A percentile compares a stretch with the other conserved stretches of the same genome.
These are phyloP conservation scores for Apamea sordens DNA, from an alignment of 2,888 invertebrate genomes.

Conservation along the genomic window DNA sequence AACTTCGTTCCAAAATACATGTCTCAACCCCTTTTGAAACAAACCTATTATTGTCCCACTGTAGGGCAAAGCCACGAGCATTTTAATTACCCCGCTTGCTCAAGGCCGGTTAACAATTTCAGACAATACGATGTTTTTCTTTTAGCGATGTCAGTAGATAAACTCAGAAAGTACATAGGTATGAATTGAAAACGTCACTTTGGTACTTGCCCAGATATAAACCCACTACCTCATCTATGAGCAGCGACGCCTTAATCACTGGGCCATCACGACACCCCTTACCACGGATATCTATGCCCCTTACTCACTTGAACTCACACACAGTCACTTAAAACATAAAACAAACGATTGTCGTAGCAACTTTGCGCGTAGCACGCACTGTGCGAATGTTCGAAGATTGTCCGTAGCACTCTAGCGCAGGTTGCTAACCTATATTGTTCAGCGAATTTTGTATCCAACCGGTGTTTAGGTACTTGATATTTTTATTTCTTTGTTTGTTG, in stretches of 20 bases:
- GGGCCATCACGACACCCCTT: too few species aligned
- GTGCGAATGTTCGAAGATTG: constrained; percentile 35
- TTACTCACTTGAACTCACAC: background rate
- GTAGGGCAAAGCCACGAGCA: too few species aligned
- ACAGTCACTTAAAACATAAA: background rate
- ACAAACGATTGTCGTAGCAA: constrained; percentile 24
- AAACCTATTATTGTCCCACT: too few species aligned
- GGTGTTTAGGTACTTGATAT: background rate
- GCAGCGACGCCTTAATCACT: too few species aligned
- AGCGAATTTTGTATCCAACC: constrained; percentile 4
- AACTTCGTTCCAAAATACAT: too few species aligned
- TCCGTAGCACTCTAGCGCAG: background rate
- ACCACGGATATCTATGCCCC: too few species aligned
- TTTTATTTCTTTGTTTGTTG: constrained; percentile 11
- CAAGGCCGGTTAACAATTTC: too few species aligned
- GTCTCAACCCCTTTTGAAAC: too few species aligned
- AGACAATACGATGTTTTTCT: too few species aligned
- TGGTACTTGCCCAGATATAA: background rate
- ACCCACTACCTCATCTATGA: background rate
- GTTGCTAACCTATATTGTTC: constrained; percentile 45
- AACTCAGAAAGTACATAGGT: background rate
- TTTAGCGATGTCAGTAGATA: too few species aligned
- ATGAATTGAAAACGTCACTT: background rate
- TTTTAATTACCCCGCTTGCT: too few species aligned
- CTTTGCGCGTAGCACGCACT: constrained; percentile 37